Conservation (phyloP, 2,113 vertebrate species). For the Ophthalmolycus amberensis region DNA sequence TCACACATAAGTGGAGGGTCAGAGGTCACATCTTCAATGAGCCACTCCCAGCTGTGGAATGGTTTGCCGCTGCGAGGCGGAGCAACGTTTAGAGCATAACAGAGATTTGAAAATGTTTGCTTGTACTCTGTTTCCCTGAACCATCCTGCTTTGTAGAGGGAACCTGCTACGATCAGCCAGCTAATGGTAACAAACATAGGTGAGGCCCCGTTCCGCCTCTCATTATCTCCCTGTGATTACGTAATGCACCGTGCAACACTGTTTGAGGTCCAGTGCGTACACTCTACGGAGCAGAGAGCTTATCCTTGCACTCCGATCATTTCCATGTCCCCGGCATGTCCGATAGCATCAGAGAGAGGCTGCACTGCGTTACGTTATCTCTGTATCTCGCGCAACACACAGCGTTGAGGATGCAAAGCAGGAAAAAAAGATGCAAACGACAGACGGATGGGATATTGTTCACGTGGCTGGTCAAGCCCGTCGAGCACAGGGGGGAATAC, state of each 20-base stretch:
- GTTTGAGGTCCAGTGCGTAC: conserved; percentile 54
- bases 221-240: conserved; percentile 58
- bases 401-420: neutral
- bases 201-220: neutral
- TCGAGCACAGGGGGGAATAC: neutral
- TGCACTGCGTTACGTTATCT: conserved; percentile 1
- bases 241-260: conserved; percentile 65
- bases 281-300: conserved; percentile 65
- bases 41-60: conserved; percentile 49
- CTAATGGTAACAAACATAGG: conserved; percentile 44
- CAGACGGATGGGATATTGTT: neutral
- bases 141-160: neutral
- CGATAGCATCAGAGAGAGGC: conserved; percentile 36
- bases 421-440: neutral
- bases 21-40: conserved; percentile 51
- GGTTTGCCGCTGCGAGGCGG: conserved; percentile 25
- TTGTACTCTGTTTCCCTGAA: conserved; percentile 15
- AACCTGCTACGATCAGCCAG: conserved; percentile 17
- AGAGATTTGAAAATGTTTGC: conserved; percentile 26
- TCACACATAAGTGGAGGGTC: conserved; percentile 24
- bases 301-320: conserved; percentile 58
- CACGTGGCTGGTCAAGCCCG: neutral
- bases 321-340: conserved; percentile 56
- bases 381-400: conserved; percentile 14
- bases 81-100: neutral